Evolutionary conservation across 2,888 invertebrate genomes (phyloP).

Genomic region (Drosophila seclusa): DNA sequence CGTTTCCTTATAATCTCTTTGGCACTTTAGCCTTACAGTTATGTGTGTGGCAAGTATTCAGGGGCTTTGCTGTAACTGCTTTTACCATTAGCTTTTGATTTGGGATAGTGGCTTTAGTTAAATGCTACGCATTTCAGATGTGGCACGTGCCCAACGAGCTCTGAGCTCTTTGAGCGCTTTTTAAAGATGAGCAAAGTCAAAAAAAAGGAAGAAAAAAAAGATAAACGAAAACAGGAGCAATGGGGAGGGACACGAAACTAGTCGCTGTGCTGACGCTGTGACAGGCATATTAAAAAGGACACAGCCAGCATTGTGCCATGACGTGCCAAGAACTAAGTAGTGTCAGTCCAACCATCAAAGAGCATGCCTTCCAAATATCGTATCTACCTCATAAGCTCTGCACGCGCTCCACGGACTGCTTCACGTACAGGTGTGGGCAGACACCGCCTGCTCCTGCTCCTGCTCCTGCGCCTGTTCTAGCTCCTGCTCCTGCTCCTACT

Average conservation of each 20-base stretch:
- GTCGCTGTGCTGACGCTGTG: slow-evolving; percentile 63
- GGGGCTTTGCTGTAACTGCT: slow-evolving; percentile 36
- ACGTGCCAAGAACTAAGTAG: slow-evolving; percentile 79
- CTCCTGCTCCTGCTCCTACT: neutral
- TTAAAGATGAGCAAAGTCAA: slow-evolving; percentile 52
- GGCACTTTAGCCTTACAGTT: slow-evolving; percentile 27
- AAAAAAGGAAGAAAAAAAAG: slow-evolving; percentile 19
- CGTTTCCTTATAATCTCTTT: slow-evolving; percentile 7
- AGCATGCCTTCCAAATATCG: slow-evolving; percentile 50
- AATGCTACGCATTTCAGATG: slow-evolving; percentile 62
- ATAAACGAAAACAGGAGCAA: slow-evolving; percentile 3
- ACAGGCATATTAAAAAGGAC: slow-evolving; percentile 79
- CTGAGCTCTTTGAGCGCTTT: slow-evolving; percentile 53
- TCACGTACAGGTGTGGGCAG: slow-evolving; percentile 66
- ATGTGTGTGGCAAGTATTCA: slow-evolving; percentile 7
- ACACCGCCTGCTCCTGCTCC: slow-evolving; percentile 4
- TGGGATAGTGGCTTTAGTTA: slow-evolving; percentile 74
- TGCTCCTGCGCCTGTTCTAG: neutral
- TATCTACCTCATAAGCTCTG: slow-evolving; percentile 44
- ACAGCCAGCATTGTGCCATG: slow-evolving; percentile 61
- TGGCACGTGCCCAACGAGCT: slow-evolving; percentile 68
- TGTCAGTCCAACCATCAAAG: slow-evolving; percentile 75
- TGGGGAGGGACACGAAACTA: slow-evolving; percentile 56
- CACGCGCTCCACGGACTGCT: slow-evolving; percentile 29
- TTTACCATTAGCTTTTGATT: slow-evolving; percentile 74